These are phyloP conservation scores for Toxotes lorentzi DNA, from an alignment of 2,797 vertebrate species.

Conservation along the genomic window DNA sequence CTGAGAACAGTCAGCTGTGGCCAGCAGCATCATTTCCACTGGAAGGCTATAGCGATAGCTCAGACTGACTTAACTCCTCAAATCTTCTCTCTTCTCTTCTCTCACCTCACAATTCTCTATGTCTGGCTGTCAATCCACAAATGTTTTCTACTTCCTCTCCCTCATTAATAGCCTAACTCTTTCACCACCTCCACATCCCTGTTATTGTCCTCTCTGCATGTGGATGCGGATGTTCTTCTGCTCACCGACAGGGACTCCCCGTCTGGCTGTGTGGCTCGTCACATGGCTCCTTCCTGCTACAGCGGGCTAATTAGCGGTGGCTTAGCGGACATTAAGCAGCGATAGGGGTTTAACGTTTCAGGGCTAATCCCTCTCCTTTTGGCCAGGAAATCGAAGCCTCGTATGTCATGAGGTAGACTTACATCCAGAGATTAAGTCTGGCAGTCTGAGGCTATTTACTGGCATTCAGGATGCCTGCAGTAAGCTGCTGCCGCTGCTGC, in stretches of 20 bases:
- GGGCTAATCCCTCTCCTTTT: constrained; percentile 83
- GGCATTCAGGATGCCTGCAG: constrained; percentile 58
- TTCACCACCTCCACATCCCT: constrained; percentile 9
- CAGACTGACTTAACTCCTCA: constrained; percentile 45
- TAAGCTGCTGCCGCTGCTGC: constrained; percentile 52
- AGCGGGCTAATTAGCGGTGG: constrained; percentile 81
- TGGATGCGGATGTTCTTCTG: constrained; percentile 26
- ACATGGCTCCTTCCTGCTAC: constrained; percentile 73
- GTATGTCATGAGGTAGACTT: constrained; percentile 80
- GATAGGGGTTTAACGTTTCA: constrained; percentile 82
- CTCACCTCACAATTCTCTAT: not conserved
- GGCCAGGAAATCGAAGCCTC: constrained; percentile 74
- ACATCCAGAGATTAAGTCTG: constrained; percentile 76
- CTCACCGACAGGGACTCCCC: constrained; percentile 44
- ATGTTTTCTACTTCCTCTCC: constrained; percentile 7
- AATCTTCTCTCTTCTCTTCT: constrained; percentile 6
- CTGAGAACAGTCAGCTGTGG: constrained; percentile 41
- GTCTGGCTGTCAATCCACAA: constrained; percentile 16
- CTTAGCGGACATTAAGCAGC: constrained; percentile 84
- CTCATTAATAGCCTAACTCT: constrained; percentile 19
- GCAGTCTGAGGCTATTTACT: constrained; percentile 67
- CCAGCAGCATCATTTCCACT: constrained; percentile 46
- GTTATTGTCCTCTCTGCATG: constrained; percentile 5
- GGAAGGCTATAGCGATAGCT: constrained; percentile 30
- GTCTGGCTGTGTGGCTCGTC: constrained; percentile 55